Base-by-base conservation (phyloP, 1,140 invertebrate species). In the Mamestra configurata region DNA sequence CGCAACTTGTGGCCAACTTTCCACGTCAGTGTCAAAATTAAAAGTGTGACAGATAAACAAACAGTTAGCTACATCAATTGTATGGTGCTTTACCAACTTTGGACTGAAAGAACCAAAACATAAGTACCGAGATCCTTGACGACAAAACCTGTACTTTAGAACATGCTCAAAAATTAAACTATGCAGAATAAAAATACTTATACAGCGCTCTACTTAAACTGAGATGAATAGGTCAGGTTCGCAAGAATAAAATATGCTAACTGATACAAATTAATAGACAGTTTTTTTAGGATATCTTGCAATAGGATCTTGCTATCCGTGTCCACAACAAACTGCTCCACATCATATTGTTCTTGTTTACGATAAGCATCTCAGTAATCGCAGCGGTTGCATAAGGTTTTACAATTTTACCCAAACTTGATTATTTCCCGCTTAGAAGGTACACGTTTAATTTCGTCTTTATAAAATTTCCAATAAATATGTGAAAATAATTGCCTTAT, bases 401-500 rank as follows among this genome's bases (percentile, higher is more conserved):
- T 57, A 71, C 76, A 57, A 64, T 70, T 64, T 77, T 59, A 13
- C 35, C 24, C 24, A 61, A 61, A 57, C 49, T 51, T 20, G 77
- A 71, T 49, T 80, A 68, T 31, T 61, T 72, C 40, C 20, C 57
- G 27, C 53, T 78, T 57, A 55, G 64, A 22, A 77, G 43, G 27
- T 53, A 37, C 27, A 35, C 8, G 51, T 70, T 68, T 70, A 55
- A 80, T 78, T 83, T 49, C 22, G 7, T 10, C 46, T 64, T 37
- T 71, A 57, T 46, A 85, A 84, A 57, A 61, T 13, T 59, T 31
- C 71, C 79, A 84, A 89, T 88, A 87, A 89, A 89, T 79, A 89
- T 88, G 82, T 87, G 83, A 87, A 87, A 76, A 84, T 89, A 85
- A 89, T 85, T 82, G 71, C 76, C 79, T 79, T 75, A 82, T 86